A percentile compares a stretch with the other conserved stretches of the same genome.
Conservation (phyloP, 2,113 vertebrate species). For the Grammatotria lemairii region DNA sequence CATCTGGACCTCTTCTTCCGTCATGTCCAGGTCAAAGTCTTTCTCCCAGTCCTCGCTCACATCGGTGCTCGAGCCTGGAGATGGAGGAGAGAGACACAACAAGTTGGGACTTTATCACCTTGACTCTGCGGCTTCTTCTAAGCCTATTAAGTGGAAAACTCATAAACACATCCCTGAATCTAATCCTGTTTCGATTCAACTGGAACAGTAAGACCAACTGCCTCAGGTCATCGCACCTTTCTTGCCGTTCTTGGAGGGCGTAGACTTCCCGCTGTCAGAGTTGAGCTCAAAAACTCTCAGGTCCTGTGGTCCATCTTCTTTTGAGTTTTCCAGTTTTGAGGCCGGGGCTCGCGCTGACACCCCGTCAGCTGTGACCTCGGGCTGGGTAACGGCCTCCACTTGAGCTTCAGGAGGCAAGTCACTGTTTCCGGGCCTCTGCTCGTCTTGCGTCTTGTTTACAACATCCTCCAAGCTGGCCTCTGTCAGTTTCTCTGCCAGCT, state of each 20-base stretch:
- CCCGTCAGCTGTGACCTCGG: slow-evolving; percentile 1
- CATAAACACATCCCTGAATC: neutral
- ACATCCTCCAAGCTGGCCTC: slow-evolving; percentile 53
- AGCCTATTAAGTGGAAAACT: neutral
- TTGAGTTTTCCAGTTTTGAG: slow-evolving; percentile 70
- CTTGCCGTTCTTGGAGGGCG: slow-evolving; percentile 94
- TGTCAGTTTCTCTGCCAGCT: slow-evolving; percentile 46
- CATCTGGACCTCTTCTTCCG: slow-evolving; percentile 93
- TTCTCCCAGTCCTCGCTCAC: slow-evolving; percentile 99
- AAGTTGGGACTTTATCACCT: neutral
- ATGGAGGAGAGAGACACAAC: neutral
- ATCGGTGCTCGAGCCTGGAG: slow-evolving; percentile 90
- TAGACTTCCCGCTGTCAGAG: slow-evolving; percentile 96
- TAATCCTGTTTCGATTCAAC: neutral
- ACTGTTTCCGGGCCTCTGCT: neutral
- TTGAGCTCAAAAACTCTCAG: slow-evolving; percentile 94
- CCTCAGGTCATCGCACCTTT: slow-evolving; percentile 75
- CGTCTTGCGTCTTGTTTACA: neutral
- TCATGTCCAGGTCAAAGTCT: slow-evolving; percentile 98
- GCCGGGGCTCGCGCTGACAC: neutral
- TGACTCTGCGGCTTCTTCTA: neutral
- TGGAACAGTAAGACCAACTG: neutral
- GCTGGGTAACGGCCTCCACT: neutral
- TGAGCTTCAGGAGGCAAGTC: neutral
- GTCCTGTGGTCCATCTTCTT: slow-evolving; percentile 84